phyloP scores from a whole-genome alignment of 2,888 invertebrate species.

The Xestia rhomboidea region DNA sequence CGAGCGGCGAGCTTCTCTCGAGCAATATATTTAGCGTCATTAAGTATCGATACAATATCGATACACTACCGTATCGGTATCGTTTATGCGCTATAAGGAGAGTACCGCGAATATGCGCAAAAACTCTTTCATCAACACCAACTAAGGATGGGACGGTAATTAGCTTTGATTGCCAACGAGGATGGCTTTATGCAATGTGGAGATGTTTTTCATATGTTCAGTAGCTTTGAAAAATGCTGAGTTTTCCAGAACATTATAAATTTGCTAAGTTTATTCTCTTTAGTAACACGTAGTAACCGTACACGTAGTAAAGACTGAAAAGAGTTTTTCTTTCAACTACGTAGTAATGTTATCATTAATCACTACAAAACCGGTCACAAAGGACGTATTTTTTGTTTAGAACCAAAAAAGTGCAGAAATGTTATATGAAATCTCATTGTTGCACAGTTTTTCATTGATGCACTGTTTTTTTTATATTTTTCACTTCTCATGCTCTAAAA shows the following conservation, averaged over 20 bases:
- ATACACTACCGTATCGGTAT: conserved; percentile 64
- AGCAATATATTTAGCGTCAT: conserved; percentile 82
- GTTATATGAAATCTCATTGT: no score
- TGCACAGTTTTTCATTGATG: no score
- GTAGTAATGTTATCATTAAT: no score
- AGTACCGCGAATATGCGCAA: conserved; percentile 82
- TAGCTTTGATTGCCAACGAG: conserved; percentile 78
- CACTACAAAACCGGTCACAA: no score
- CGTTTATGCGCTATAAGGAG: conserved; percentile 80
- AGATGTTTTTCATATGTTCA: conserved; percentile 5
- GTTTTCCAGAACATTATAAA: neutral
- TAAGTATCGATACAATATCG: conserved; percentile 76
- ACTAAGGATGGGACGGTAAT: conserved; percentile 78
- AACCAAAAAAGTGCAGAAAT: no score
- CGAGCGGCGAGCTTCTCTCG: conserved; percentile 65
- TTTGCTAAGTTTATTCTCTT: neutral
- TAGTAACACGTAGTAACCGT: no score
- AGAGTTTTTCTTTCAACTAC: no score
- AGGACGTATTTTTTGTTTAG: no score
- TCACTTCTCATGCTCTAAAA: no score
- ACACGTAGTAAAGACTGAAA: no score
- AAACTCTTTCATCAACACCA: conserved; percentile 87
- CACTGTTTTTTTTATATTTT: no score
- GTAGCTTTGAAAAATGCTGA: neutral
- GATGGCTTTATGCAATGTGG: conserved; percentile 71